A percentile compares a stretch with the other conserved stretches of the same genome.
These are phyloP conservation scores for Nesoenas mayeri DNA, from an alignment of 2,113 vertebrate species.

Conservation along the genomic window DNA sequence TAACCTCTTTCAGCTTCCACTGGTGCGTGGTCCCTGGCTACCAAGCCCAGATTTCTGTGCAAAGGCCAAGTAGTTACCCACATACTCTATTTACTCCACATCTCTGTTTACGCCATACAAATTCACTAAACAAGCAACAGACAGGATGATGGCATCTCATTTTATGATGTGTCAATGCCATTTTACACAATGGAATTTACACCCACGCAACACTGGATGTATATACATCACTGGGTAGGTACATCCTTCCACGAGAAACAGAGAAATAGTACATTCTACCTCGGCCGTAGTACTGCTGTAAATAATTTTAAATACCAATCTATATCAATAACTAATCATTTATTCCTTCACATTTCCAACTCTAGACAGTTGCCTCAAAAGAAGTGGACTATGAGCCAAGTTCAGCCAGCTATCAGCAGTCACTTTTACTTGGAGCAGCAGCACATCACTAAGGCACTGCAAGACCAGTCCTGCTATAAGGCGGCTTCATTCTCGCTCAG, in stretches of 20 bases:
- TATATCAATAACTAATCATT: neutral
- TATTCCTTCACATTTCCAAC: neutral
- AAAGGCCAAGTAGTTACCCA: neutral
- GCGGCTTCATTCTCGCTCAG: neutral
- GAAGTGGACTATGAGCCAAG: neutral
- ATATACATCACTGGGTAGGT: fast-evolving
- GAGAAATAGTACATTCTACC: neutral
- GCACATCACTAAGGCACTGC: neutral
- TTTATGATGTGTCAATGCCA: neutral
- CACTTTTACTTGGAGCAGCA: neutral
- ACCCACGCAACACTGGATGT: neutral
- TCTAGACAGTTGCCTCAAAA: neutral
- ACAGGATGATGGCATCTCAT: neutral
- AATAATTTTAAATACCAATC: neutral
- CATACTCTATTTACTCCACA: fast-evolving
- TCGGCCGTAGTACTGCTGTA: neutral
- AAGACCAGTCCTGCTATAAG: neutral
- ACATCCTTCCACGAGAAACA: neutral
- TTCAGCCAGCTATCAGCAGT: neutral
- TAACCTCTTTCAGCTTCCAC: neutral
- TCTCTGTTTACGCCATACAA: fast-evolving
- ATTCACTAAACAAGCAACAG: neutral
- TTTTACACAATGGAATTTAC: neutral
- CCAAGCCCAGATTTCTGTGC: neutral
- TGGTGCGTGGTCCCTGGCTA: neutral